These are phyloP conservation scores for Drosophila arizonae DNA, from an alignment of 1,140 invertebrate species.

Conservation along the genomic window DNA sequence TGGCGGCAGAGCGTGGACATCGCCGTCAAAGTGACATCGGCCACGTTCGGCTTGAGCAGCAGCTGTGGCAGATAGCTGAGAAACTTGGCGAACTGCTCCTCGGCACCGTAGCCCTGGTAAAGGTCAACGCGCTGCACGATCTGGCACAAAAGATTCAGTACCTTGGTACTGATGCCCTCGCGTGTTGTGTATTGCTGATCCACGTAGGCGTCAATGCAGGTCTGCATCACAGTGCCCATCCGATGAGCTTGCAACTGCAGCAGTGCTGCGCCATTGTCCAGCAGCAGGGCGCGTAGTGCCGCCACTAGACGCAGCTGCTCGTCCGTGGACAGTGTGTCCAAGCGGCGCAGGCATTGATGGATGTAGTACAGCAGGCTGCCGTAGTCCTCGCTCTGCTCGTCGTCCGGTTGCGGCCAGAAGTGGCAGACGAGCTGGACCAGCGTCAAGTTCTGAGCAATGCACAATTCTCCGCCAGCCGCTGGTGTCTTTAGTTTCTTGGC, in stretches of 20 bases:
- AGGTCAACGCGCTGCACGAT: constrained; percentile 83
- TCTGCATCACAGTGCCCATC: constrained; percentile 39
- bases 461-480: constrained; percentile 40
- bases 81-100: constrained; percentile 50
- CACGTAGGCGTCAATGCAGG: constrained; percentile 61
- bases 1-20: constrained; percentile 73
- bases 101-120: constrained; percentile 79
- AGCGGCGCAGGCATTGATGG: constrained; percentile 19
- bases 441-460: constrained; percentile 69
- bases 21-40: constrained; percentile 53
- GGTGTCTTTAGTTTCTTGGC: constrained; percentile 16
- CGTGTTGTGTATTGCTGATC: constrained; percentile 58
- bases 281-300: constrained; percentile 80
- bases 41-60: constrained; percentile 63
- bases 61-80: constrained; percentile 65
- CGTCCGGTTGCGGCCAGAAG: constrained; percentile 42
- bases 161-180: constrained; percentile 54
- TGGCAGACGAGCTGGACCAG: constrained; percentile 62
- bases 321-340: constrained; percentile 17
- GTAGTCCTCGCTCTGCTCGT: constrained; percentile 35
- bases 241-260: constrained; percentile 55
- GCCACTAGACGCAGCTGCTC: constrained; percentile 69
- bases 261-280: constrained; percentile 80
- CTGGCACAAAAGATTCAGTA: constrained; percentile 81
- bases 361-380: constrained; percentile 43